phyloP scores from a whole-genome alignment of 1,140 invertebrate genomes.

The Aphaenogaster rudis region DNA sequence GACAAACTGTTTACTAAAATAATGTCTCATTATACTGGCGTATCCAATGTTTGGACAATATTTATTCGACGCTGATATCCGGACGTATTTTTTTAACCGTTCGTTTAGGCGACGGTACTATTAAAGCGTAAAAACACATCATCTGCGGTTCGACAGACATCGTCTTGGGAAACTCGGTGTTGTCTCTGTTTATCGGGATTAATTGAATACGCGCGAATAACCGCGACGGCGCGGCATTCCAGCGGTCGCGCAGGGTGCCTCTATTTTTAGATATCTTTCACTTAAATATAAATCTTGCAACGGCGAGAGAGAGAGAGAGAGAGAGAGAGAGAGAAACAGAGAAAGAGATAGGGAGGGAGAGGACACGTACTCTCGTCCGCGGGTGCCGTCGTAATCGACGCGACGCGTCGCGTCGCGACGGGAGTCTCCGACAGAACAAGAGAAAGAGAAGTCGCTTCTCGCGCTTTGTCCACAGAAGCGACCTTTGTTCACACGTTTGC shows the following conservation, averaged over 20 bases:
- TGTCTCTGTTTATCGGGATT: slow-evolving; percentile 29
- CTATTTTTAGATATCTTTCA: slow-evolving; percentile 77
- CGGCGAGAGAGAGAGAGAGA: background rate
- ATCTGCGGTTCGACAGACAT: background rate
- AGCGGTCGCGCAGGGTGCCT: slow-evolving; percentile 35
- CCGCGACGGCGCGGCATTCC: slow-evolving; percentile 22
- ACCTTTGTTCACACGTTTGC: slow-evolving; percentile 51
- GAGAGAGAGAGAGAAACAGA: background rate
- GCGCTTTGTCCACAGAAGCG: slow-evolving; percentile 21
- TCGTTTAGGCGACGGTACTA: background rate
- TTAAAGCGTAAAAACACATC: slow-evolving; percentile 3
- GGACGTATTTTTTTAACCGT: slow-evolving; percentile 16
- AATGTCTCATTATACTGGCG: slow-evolving; percentile 9
- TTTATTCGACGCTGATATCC: slow-evolving; percentile 1
- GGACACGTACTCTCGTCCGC: slow-evolving; percentile 14
- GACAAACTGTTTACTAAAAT: slow-evolving; percentile 33
- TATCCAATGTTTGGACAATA: background rate
- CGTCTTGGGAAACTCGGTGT: background rate
- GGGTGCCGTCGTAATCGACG: slow-evolving; percentile 21
- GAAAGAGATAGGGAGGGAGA: background rate
- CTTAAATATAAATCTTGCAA: slow-evolving; percentile 69
- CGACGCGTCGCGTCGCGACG: background rate
- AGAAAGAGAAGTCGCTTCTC: slow-evolving; percentile 10
- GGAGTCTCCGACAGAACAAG: slow-evolving; percentile 24
- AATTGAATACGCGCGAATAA: slow-evolving; percentile 24